Evolutionary conservation across 23 tunicate species (phyloP).

Genomic region (Styela plicata): DNA sequence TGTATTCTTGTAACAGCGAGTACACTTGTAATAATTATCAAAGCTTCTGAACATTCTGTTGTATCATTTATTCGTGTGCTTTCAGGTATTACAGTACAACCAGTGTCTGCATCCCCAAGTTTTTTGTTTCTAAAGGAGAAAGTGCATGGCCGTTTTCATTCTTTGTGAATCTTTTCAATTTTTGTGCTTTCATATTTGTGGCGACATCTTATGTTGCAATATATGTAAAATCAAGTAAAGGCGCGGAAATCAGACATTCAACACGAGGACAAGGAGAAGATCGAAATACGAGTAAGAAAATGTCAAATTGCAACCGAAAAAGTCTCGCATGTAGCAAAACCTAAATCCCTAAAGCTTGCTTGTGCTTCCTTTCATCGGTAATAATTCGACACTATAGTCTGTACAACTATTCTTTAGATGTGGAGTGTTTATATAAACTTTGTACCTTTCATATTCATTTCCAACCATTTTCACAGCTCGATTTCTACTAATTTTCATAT

Average conservation of each 20-base stretch:
- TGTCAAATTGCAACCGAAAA: too few relatives aligned
- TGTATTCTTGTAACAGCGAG: too few relatives aligned
- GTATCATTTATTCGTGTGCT: background rate
- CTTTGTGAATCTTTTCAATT: conserved; percentile 46
- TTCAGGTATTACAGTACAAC: conserved; percentile 60
- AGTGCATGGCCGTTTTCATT: conserved; percentile 60
- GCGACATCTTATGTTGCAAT: conserved; percentile 38
- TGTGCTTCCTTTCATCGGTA: background rate
- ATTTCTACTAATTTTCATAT: too few relatives aligned
- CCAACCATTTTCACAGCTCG: too few relatives aligned
- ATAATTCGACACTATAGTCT: too few relatives aligned
- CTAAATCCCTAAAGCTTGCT: too few relatives aligned
- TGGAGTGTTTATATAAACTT: too few relatives aligned
- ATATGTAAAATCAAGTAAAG: conserved; percentile 22
- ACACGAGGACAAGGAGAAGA: conserved; percentile 1
- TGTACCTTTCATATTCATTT: too few relatives aligned
- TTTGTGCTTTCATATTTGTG: conserved; percentile 61
- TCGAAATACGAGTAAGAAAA: background rate
- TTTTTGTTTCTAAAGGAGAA: conserved; percentile 42
- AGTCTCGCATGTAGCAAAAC: too few relatives aligned
- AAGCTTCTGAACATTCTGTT: too few relatives aligned
- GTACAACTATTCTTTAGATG: too few relatives aligned
- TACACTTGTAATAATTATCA: too few relatives aligned
- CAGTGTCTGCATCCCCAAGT: conserved; percentile 79
- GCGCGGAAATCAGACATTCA: background rate